Base-by-base conservation (phyloP, 2,888 invertebrate species). In the Gandaritis pyraliata region DNA sequence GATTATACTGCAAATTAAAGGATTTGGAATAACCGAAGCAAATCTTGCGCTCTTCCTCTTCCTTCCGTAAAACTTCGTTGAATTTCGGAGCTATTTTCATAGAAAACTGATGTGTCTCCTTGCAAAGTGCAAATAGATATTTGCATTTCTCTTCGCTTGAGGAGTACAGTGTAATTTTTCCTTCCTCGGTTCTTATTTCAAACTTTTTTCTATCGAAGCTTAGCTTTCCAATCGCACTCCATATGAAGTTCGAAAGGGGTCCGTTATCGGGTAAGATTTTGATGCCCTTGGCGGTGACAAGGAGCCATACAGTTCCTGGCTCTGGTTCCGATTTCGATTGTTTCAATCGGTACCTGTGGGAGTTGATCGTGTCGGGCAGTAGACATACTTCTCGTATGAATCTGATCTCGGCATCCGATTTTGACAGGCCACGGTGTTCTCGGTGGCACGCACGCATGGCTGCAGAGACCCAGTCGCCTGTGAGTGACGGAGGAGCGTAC, bases 201-300 rank as follows among this genome's bases (percentile, higher is more conserved):
- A 99, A 98, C 88, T 98, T 99, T 90, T 98, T 98, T 79, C 98
- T 95, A 94, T 99, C 98, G 86, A 98, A 99, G 85, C 97, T 97
- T 15, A 99, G 92, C 90, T 98, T 98, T 68, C 97, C 97, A 68
- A 99, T 99, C 74, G 97, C 97, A 77, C 97, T 97, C 99, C 99
- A 99, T 61, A 97, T 95, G 81, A 98, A 98, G 70, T 96, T 96
- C 33, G 96, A 95, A 61, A 96, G 94, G 41, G 91, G 85, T 46
- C 93, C 91, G 71, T 94, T 94, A 81, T 95, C 95, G 30, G 95
- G 94, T 72, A 97, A 95, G 70, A 98, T 96, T 87, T 97, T 96
- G 63, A 99, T 95, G 56, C 98, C 98, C 80, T 96, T 96, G 49
- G 98, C 97, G 80, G 98, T 98, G 61, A 99, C 96, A 57, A 98